Evolutionary conservation across 2,888 invertebrate species (phyloP).

Genomic region (Hyppa rectilinea): DNA sequence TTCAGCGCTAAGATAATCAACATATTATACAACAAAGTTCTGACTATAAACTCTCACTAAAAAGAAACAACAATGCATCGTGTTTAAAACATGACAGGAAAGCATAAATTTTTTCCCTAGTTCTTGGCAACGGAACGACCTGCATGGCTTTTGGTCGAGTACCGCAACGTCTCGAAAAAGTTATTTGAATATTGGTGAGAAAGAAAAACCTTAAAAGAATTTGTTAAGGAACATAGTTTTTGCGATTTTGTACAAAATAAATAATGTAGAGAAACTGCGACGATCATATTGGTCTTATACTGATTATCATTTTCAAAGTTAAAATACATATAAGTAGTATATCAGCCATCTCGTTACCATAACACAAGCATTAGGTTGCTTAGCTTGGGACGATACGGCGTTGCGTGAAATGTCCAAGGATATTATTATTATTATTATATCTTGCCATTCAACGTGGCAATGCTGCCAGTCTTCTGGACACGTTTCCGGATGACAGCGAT

Average conservation of each 20-base stretch:
- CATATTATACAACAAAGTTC: slow-evolving; percentile 10
- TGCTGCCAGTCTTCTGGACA: too few relatives aligned
- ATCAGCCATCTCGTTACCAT: too few relatives aligned
- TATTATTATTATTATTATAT: too few relatives aligned
- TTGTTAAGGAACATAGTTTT: not conserved
- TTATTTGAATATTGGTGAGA: slow-evolving; percentile 35
- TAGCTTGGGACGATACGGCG: too few relatives aligned
- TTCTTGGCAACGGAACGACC: slow-evolving; percentile 43
- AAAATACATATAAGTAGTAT: too few relatives aligned
- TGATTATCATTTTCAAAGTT: too few relatives aligned
- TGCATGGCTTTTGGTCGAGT: slow-evolving; percentile 19
- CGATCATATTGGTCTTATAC: not conserved
- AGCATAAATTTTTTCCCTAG: slow-evolving; percentile 31
- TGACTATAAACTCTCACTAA: slow-evolving; percentile 4
- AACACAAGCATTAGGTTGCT: too few relatives aligned
- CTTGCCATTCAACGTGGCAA: too few relatives aligned
- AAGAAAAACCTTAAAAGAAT: not conserved
- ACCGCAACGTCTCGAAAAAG: not conserved
- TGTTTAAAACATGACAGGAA: slow-evolving; percentile 38
- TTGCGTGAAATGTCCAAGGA: too few relatives aligned
- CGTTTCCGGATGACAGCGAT: too few relatives aligned
- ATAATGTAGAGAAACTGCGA: not conserved
- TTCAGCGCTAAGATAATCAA: slow-evolving; percentile 23
- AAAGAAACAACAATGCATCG: slow-evolving; percentile 22
- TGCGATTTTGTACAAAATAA: not conserved